A percentile compares a stretch with the other conserved stretches of the same genome.
Conservation (phyloP, 2,888 invertebrate genomes). For the Phymatocera aterrima region DNA sequence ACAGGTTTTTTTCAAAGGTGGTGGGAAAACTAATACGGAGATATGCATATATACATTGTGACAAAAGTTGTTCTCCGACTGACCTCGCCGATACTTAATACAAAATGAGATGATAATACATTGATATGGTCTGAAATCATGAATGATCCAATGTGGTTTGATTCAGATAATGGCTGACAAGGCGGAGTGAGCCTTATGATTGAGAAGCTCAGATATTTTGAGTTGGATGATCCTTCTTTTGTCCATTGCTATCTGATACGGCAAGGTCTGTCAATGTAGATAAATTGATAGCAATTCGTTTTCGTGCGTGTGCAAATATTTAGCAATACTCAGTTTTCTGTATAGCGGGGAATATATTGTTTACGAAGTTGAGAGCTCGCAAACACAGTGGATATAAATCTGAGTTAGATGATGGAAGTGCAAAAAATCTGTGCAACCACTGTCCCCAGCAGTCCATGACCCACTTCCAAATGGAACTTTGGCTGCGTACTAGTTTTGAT, state of each 20-base stretch:
- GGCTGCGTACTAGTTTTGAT: conserved; percentile 54
- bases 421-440: conserved; percentile 19
- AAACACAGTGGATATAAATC: conserved; percentile 19
- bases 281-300: conserved; percentile 42
- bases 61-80: conserved; percentile 1
- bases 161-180: not conserved
- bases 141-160: not conserved
- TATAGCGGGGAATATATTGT: conserved; percentile 17
- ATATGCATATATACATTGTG: conserved; percentile 3
- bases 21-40: not conserved
- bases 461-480: conserved; percentile 61
- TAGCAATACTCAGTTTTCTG: conserved; percentile 19
- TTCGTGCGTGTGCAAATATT: conserved; percentile 28
- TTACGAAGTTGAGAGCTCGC: conserved; percentile 21
- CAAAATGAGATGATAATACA: not conserved
- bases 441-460: conserved; percentile 55
- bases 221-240: conserved; percentile 40
- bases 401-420: not conserved
- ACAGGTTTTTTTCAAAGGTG: not conserved
- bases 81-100: not conserved
- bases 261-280: conserved; percentile 28
- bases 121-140: not conserved
- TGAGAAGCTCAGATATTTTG: not conserved
- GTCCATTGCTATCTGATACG: conserved; percentile 17
- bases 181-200: not conserved